phyloP scores from a whole-genome alignment of 2,888 invertebrate genomes.

The Lycia hirtaria region DNA sequence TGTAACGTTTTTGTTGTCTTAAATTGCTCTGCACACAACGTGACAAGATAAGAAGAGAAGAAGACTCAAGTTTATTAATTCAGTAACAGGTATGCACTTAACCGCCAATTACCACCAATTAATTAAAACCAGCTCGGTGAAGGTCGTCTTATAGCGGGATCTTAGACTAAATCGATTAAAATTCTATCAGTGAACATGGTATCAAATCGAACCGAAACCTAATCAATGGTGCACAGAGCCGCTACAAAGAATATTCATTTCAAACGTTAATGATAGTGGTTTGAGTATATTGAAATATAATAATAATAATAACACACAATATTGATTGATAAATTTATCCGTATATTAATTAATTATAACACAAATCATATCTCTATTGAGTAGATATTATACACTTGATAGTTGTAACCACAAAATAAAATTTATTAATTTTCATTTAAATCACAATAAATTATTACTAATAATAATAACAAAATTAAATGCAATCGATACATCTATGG shows the following conservation, averaged over 20 bases:
- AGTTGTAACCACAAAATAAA: neutral
- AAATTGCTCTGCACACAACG: slow-evolving; percentile 79
- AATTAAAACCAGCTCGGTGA: too few species aligned
- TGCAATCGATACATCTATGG: slow-evolving; percentile 9
- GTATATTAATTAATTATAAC: neutral
- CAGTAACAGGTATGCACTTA: too few species aligned
- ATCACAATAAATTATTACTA: slow-evolving; percentile 8
- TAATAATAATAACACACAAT: neutral
- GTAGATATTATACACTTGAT: neutral
- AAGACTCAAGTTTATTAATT: neutral
- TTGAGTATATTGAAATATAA: too few species aligned
- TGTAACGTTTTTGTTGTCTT: slow-evolving; percentile 86
- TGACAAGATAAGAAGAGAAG: neutral
- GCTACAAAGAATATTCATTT: too few species aligned
- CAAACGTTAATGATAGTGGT: too few species aligned
- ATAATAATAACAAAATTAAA: slow-evolving; percentile 20
- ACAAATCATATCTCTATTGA: neutral
- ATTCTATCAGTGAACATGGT: too few species aligned
- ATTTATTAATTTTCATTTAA: neutral
- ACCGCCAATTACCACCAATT: too few species aligned
- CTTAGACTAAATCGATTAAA: too few species aligned
- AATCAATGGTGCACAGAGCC: too few species aligned
- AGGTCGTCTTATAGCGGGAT: too few species aligned
- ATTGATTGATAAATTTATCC: neutral
- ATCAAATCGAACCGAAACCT: too few species aligned